These are phyloP conservation scores for Meliscaeva auricollis DNA, from an alignment of 2,888 invertebrate genomes.

Conservation along the genomic window DNA sequence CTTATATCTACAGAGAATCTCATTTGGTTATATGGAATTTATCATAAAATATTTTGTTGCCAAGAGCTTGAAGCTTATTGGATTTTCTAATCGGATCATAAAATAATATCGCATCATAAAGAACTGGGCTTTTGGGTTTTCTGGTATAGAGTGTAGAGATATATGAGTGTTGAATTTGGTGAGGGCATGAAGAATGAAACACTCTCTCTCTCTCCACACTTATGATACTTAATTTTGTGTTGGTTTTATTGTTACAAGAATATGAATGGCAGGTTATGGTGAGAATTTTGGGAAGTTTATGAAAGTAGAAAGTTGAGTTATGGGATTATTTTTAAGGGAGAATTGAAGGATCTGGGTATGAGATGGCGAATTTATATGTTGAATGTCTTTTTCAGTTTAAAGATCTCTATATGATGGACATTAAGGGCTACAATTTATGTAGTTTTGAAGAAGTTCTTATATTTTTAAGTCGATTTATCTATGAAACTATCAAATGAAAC, in stretches of 20 bases:
- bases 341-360: background rate
- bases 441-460: too few relatives aligned
- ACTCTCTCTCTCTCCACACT: slow-evolving; percentile 12
- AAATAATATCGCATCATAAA: slow-evolving; percentile 60
- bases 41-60: slow-evolving; percentile 69
- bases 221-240: slow-evolving; percentile 12
- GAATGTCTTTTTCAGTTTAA: background rate
- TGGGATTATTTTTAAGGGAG: background rate
- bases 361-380: slow-evolving; percentile 3
- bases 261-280: slow-evolving; percentile 22
- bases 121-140: slow-evolving; percentile 44
- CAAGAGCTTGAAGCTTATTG: slow-evolving; percentile 57
- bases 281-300: background rate
- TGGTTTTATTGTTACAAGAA: slow-evolving; percentile 23
- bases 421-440: too few relatives aligned
- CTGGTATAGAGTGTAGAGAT: background rate
- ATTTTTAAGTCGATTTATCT: too few relatives aligned
- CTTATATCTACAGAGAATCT: slow-evolving; percentile 3
- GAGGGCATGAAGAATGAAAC: background rate
- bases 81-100: slow-evolving; percentile 73
- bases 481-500: too few relatives aligned
- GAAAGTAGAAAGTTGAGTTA: slow-evolving; percentile 1
- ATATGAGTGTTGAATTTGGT: background rate
- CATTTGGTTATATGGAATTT: slow-evolving; percentile 51
- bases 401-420: too few relatives aligned